Evolutionary conservation across 2,888 invertebrate genomes (phyloP), one percentile per base, ranked within the genome.

Genomic region (Disparrhopalites patrizii): DNA sequence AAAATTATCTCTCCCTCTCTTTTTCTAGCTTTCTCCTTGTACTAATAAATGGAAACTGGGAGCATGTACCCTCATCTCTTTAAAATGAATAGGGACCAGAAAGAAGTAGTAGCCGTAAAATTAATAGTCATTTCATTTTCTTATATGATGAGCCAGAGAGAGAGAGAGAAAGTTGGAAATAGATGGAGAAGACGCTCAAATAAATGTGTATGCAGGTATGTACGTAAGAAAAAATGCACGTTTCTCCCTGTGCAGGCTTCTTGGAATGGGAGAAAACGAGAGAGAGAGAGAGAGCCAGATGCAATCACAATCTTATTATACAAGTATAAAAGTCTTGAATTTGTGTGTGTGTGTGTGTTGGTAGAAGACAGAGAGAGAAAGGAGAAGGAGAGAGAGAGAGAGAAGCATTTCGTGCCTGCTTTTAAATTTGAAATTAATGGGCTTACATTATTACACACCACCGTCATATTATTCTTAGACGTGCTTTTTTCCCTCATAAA

Each of bases 361-460:
- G n/a, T 30, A n/a, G 18, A 47, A 25, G 54, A 23, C 7, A 38
- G 57, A 18, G 20, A 10, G 52, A 5, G 18, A 52, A 28, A 52
- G 28, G 36, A 23, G 27, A 10, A 57, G 54, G 54, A 31, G 38
- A 57, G 3, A 25, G 25, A 13, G 25, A 38, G 38, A 38, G 25
- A 57, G 33, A 57, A 25, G 57, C 15, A n/a, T 10, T 43, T 56
- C 55, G 50, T 60, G 58, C 52, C 54, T 60, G 55, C 62, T 54
- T 65, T 69, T 62, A 70, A 71, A 71, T 71, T 66, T 62, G 69
- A 69, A 69, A 71, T 71, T 71, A 71, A 71, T 71, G 71, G 71
- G 66, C 66, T 68, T 63, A 66, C 64, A 66, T 71, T 71, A 71
- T 69, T 69, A 69, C 66, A 64, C 55, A 64, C 64, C 64, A 56